Percentiles rank a stretch among this genome's conserved stretches.
Conservation (phyloP, 2,113 vertebrate species). For the Rhinolophus sinicus region DNA sequence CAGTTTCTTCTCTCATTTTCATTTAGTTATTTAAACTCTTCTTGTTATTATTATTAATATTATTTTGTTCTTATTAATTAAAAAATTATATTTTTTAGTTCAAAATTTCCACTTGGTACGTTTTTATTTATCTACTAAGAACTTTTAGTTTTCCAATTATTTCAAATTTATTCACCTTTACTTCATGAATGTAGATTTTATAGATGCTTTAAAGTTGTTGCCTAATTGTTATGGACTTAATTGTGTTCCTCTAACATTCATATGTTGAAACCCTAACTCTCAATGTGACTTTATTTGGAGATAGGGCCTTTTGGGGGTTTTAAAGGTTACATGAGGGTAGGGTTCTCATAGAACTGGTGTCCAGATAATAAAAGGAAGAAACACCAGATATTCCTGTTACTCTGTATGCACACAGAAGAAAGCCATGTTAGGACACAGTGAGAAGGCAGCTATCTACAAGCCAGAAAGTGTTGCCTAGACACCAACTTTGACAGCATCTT, state of each 20-base stretch:
- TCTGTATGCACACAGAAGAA: background rate
- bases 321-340: background rate
- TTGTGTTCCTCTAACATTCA: background rate
- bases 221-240: background rate
- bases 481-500: background rate
- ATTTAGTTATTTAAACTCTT: background rate
- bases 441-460: background rate
- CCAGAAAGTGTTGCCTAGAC: background rate
- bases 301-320: background rate
- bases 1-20: background rate
- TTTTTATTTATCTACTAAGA: background rate
- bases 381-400: background rate
- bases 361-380: background rate
- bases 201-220: background rate
- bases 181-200: background rate
- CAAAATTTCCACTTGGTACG: background rate
- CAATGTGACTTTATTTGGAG: background rate
- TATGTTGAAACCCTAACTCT: background rate
- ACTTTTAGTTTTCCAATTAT: background rate
- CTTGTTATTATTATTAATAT: background rate
- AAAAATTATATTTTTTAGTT: background rate
- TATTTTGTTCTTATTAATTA: background rate
- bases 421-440: background rate
- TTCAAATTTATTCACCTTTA: background rate
- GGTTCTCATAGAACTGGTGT: background rate